A percentile compares a stretch with the other conserved stretches of the same genome.
Conservation (phyloP, 1,140 invertebrate genomes). For the Aphelenchoides besseyi region DNA sequence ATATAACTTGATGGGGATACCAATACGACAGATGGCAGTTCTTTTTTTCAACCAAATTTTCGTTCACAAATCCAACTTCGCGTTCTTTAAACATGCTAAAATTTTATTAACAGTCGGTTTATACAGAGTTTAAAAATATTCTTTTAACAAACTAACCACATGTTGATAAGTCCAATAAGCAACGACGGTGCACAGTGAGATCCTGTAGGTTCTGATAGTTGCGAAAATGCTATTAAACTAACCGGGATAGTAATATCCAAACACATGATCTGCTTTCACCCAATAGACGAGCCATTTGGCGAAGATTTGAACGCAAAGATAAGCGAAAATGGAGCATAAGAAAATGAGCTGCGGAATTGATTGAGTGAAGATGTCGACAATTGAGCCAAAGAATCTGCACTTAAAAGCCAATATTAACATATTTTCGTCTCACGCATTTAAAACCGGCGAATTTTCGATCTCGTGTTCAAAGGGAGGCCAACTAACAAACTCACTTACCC, state of each 20-base stretch:
- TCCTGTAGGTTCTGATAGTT: conserved; percentile 32
- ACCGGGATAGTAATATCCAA: conserved; percentile 47
- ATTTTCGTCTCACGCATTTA: no score
- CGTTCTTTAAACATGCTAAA: conserved; percentile 65
- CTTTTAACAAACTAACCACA: no score
- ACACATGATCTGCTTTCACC: conserved; percentile 64
- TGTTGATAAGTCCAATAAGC: conserved; percentile 70
- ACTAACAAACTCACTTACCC: conserved; percentile 68
- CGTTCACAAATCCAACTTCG: conserved; percentile 45
- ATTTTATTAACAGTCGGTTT: no score
- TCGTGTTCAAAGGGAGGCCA: background rate
- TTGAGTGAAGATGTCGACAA: conserved; percentile 75
- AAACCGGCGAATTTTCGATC: no score
- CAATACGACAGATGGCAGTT: conserved; percentile 55
- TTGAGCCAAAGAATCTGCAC: conserved; percentile 44
- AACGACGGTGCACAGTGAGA: conserved; percentile 69
- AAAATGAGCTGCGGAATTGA: conserved; percentile 89
- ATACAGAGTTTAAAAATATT: no score
- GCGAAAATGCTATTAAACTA: conserved; percentile 51
- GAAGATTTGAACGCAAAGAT: conserved; percentile 78
- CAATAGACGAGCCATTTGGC: conserved; percentile 80
- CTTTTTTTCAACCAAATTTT: conserved; percentile 32
- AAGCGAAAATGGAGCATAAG: conserved; percentile 81
- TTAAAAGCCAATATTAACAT: conserved; percentile 63
- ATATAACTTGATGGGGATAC: conserved; percentile 62